These are phyloP conservation scores for Cataglyphis albicans DNA, from an alignment of 2,888 invertebrate genomes.

Conservation along the genomic window DNA sequence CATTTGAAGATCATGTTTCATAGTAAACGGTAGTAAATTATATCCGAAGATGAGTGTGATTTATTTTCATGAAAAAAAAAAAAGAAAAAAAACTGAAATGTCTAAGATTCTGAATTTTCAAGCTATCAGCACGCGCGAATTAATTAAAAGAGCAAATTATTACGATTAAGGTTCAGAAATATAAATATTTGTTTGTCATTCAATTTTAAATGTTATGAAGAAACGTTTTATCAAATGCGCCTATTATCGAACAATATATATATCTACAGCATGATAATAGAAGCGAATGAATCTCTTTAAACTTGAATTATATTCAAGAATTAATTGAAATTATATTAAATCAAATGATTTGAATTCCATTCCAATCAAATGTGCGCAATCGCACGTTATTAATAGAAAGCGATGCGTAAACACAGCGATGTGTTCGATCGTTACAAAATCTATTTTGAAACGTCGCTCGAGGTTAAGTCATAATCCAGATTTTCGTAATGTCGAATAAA, in stretches of 20 bases:
- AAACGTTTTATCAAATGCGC: neutral
- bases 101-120: neutral
- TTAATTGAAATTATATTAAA: neutral
- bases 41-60: neutral
- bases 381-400: neutral
- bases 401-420: neutral
- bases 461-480: neutral
- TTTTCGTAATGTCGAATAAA: slow-evolving; percentile 9
- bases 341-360: neutral
- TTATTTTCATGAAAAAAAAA: neutral
- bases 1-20: neutral
- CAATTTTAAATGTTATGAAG: neutral
- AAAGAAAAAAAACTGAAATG: no score
- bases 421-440: neutral
- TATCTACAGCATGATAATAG: neutral
- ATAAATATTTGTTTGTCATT: neutral
- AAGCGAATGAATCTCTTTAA: neutral
- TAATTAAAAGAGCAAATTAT: neutral
- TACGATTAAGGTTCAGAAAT: neutral
- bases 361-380: neutral
- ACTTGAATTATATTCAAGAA: no score
- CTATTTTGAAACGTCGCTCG: slow-evolving; percentile 21
- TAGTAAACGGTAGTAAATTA: neutral
- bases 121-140: neutral
- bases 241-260: neutral